Evolutionary conservation across 64 coral and sea anemone species (phyloP).

Genomic region (Stylophora pistillata): DNA sequence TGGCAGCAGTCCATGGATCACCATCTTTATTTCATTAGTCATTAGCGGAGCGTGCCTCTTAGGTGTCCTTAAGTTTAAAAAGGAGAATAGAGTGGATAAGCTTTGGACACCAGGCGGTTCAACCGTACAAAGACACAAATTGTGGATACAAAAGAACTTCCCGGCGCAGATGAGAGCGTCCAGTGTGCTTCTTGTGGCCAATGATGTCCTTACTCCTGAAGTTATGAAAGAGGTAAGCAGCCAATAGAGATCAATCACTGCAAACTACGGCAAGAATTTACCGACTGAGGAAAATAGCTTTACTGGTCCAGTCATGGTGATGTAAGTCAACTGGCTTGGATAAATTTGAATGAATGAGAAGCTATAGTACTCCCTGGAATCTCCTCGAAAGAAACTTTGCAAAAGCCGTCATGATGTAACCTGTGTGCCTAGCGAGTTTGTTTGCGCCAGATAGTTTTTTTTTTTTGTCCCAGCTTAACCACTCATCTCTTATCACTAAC

Average conservation of each 20-base stretch:
- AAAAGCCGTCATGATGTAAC: no score
- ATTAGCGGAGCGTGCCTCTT: conserved; percentile 41
- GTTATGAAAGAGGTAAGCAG: conserved; percentile 57
- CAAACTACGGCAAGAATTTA: no score
- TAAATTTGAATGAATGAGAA: no score
- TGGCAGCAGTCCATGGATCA: conserved; percentile 80
- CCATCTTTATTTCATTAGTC: conserved; percentile 54
- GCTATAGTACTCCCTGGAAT: no score
- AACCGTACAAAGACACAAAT: conserved; percentile 40
- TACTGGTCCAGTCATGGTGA: no score
- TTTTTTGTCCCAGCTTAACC: no score
- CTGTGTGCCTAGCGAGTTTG: no score
- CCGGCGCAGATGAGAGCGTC: conserved; percentile 50
- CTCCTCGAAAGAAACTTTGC: no score
- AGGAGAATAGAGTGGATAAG: conserved; percentile 71
- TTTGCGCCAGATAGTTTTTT: no score
- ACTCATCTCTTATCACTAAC: no score
- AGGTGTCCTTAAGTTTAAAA: conserved; percentile 61
- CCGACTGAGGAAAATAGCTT: no score
- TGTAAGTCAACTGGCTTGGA: no score
- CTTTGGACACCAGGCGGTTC: conserved; percentile 72
- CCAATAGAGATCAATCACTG: background rate
- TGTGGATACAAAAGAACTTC: conserved; percentile 68
- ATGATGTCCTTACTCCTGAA: conserved; percentile 55
- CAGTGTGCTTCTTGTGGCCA: conserved; percentile 22